Conservation (phyloP, 2,113 vertebrate species). For the Nipponia nippon region DNA sequence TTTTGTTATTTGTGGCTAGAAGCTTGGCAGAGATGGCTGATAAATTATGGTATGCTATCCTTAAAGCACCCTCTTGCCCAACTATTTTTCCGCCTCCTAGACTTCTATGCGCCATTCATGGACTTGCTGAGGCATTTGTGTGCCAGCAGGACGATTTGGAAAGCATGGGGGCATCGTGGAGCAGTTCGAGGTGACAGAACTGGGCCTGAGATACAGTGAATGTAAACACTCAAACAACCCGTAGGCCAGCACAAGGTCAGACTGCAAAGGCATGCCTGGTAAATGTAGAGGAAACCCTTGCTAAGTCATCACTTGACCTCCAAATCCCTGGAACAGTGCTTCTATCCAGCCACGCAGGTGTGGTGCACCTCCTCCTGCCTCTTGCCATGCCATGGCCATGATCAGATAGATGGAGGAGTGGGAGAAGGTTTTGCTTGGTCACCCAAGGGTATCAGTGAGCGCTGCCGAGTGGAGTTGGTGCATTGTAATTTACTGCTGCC, state of each 20-base stretch:
- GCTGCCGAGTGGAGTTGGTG: not conserved
- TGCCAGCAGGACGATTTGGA: not conserved
- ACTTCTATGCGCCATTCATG: accelerated
- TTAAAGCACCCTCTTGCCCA: not conserved
- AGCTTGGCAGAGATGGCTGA: not conserved
- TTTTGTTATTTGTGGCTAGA: not conserved
- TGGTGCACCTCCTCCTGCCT: not conserved
- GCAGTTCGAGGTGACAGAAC: not conserved
- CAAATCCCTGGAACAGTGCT: not conserved
- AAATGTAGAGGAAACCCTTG: not conserved
- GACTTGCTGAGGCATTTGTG: not conserved
- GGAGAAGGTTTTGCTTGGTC: not conserved
- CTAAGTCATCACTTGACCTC: not conserved
- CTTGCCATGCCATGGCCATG: not conserved
- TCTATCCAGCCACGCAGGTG: not conserved
- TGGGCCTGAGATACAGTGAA: not conserved
- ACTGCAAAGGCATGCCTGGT: not conserved
- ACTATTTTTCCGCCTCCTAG: not conserved
- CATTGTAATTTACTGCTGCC: not conserved
- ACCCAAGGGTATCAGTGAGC: not conserved
- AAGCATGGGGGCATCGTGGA: not conserved
- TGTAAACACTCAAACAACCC: not conserved
- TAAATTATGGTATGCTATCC: not conserved
- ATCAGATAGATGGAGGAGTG: not conserved
- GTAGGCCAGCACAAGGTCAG: not conserved